Evolutionary conservation across 1,140 invertebrate species (phyloP).

Genomic region (Medauroidea extradentata): DNA sequence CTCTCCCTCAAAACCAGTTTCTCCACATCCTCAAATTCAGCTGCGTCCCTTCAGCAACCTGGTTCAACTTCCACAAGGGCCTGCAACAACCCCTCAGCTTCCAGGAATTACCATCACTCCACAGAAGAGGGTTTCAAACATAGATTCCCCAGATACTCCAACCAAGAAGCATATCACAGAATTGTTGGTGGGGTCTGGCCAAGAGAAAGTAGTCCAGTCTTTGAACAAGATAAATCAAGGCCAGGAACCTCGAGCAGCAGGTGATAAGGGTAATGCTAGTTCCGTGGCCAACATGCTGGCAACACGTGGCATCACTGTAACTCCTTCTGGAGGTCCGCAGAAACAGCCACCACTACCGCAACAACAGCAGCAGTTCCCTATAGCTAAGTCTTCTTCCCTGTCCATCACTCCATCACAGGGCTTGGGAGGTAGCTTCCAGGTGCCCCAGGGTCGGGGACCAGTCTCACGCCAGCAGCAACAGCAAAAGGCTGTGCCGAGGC

Average conservation of each 20-base stretch:
- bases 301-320: conserved; percentile 69
- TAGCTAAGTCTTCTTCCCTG: neutral
- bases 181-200: conserved; percentile 53
- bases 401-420: too few relatives aligned
- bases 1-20: too few relatives aligned
- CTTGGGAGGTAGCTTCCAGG: conserved; percentile 36
- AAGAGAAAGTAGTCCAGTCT: conserved; percentile 60
- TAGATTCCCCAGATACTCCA: conserved; percentile 61
- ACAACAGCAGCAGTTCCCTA: conserved; percentile 27
- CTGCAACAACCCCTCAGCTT: conserved; percentile 45
- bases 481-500: conserved; percentile 36
- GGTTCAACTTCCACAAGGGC: too few relatives aligned
- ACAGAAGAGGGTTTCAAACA: conserved; percentile 64
- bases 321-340: conserved; percentile 47
- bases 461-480: neutral
- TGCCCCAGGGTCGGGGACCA: conserved; percentile 39
- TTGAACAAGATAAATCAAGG: conserved; percentile 47
- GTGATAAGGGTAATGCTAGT: conserved; percentile 57
- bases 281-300: conserved; percentile 69
- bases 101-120: conserved; percentile 68
- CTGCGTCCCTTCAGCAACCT: too few relatives aligned
- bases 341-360: conserved; percentile 1
- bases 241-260: conserved; percentile 9
- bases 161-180: conserved; percentile 39
- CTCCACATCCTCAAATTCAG: too few relatives aligned